Conservation (phyloP, 2,888 invertebrate genomes). For the Sipha maydis region DNA sequence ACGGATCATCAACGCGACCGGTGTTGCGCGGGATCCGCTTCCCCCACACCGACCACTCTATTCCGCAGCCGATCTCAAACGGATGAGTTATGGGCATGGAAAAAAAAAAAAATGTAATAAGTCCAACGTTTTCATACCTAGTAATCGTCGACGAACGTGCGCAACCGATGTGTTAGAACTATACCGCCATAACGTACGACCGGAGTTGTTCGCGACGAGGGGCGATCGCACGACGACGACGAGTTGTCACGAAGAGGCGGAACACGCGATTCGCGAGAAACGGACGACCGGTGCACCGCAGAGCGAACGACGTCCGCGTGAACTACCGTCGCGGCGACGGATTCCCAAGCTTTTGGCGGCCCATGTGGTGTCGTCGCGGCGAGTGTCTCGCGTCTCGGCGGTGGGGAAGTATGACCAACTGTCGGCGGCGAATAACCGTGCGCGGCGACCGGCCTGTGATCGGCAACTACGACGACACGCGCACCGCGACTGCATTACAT, state of each 20-base stretch:
- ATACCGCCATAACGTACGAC: too few relatives aligned
- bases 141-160: too few relatives aligned
- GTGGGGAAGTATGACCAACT: conserved; percentile 44
- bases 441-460: background rate
- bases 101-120: too few relatives aligned
- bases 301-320: conserved; percentile 37
- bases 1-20: too few relatives aligned
- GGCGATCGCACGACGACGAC: background rate
- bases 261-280: conserved; percentile 18
- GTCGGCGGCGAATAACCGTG: conserved; percentile 52
- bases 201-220: too few relatives aligned
- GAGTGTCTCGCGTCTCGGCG: conserved; percentile 9
- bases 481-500: too few relatives aligned
- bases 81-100: too few relatives aligned
- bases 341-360: conserved; percentile 49
- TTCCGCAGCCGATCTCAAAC: too few relatives aligned
- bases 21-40: too few relatives aligned
- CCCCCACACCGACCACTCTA: too few relatives aligned
- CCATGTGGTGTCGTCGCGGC: conserved; percentile 34
- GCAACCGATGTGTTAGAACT: too few relatives aligned
- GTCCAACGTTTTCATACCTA: too few relatives aligned
- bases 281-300: background rate
- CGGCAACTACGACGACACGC: background rate
- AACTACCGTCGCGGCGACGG: conserved; percentile 49
- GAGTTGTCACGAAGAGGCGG: background rate